Evolutionary conservation across 2,797 vertebrate species (phyloP).

Genomic region (Sebastes cheni): DNA sequence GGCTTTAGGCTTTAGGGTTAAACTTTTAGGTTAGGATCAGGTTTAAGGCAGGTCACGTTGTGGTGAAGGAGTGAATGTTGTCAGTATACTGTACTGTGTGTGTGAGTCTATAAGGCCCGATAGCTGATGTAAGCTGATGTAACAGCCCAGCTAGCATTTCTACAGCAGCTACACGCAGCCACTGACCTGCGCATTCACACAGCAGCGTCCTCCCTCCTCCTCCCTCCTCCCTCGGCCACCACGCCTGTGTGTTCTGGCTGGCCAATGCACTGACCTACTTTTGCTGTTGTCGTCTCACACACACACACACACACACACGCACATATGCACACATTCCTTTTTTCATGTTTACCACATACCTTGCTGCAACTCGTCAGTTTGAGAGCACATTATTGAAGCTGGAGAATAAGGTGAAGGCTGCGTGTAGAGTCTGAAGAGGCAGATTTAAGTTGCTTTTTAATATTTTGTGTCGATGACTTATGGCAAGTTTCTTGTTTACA

Average conservation of each 20-base stretch:
- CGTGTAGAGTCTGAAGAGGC: background rate
- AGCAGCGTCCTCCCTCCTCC: constrained; percentile 19
- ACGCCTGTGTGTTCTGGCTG: constrained; percentile 75
- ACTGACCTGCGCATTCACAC: constrained; percentile 64
- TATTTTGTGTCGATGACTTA: background rate
- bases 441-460: background rate
- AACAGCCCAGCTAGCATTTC: constrained; percentile 72
- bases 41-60: background rate
- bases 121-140: constrained; percentile 67
- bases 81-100: background rate
- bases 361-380: constrained; percentile 51
- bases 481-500: background rate
- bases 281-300: constrained; percentile 60
- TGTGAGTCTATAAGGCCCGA: constrained; percentile 28
- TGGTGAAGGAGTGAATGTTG: background rate
- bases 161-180: constrained; percentile 69
- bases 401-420: constrained; percentile 20
- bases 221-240: constrained; percentile 34
- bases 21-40: background rate
- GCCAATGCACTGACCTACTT: constrained; percentile 81
- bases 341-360: constrained; percentile 65
- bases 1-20: background rate
- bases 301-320: constrained; percentile 21
- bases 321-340: constrained; percentile 24
- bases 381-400: constrained; percentile 37